These are phyloP conservation scores for Adelphocoris suturalis DNA, from an alignment of 2,888 invertebrate species.

Conservation along the genomic window DNA sequence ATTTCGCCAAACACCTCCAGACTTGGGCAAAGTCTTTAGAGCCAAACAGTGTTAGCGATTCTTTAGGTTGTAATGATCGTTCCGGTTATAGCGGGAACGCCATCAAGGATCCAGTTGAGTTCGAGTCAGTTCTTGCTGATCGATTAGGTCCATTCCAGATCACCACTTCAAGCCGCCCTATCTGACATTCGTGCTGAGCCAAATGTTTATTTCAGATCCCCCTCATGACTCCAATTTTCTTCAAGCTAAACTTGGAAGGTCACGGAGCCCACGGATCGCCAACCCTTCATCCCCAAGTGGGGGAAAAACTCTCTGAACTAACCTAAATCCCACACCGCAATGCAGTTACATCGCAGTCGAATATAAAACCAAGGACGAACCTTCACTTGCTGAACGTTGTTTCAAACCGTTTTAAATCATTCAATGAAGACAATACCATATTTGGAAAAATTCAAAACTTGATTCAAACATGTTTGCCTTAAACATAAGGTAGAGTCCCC, in stretches of 20 bases:
- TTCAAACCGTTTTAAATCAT: too few relatives aligned
- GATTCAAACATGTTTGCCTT: too few relatives aligned
- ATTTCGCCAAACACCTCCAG: too few relatives aligned
- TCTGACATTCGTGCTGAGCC: conserved; percentile 5
- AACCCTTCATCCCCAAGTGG: conserved; percentile 2
- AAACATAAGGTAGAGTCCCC: too few relatives aligned
- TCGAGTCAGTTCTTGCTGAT: neutral
- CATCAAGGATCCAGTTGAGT: neutral
- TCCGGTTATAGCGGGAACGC: too few relatives aligned
- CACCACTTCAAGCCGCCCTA: neutral
- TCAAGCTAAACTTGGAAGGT: neutral
- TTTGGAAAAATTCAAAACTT: too few relatives aligned
- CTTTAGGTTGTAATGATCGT: too few relatives aligned
- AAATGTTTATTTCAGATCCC: conserved; percentile 19
- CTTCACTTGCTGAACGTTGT: neutral
- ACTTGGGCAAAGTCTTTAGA: too few relatives aligned
- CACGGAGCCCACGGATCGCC: neutral
- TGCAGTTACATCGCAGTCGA: neutral
- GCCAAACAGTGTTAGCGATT: too few relatives aligned
- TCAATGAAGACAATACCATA: too few relatives aligned
- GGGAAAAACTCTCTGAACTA: neutral
- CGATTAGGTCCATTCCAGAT: conserved; percentile 15
- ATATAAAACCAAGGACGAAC: neutral
- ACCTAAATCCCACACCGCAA: neutral
- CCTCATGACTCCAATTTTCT: neutral